A percentile compares a stretch with the other conserved stretches of the same genome.
These are phyloP conservation scores for Ladona fulva DNA, from an alignment of 1,140 invertebrate species.

Conservation along the genomic window DNA sequence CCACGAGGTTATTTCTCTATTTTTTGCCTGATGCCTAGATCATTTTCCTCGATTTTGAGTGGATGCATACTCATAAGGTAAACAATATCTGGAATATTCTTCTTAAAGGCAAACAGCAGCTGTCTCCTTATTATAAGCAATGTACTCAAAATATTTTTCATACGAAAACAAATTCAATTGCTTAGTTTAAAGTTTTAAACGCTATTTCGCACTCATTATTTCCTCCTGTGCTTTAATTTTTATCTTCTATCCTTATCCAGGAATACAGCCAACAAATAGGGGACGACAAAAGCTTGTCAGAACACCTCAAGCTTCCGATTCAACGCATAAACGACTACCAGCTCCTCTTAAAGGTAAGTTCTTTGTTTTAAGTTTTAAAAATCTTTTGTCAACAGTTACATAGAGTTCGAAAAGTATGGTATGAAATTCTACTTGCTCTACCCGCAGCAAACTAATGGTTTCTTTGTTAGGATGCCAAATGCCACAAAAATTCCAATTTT, in stretches of 20 bases:
- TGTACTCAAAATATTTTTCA: no score
- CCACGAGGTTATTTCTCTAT: no score
- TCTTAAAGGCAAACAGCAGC: no score
- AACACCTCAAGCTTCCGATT: conserved; percentile 87
- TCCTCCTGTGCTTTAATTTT: no score
- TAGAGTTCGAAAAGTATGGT: not conserved
- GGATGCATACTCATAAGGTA: no score
- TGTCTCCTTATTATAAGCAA: no score
- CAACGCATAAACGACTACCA: conserved; percentile 96
- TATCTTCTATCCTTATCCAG: conserved; percentile 42
- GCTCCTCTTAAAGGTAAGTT: conserved; percentile 79
- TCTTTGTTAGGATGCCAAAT: not conserved
- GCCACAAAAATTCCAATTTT: not conserved
- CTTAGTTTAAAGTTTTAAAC: no score
- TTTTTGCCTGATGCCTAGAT: no score
- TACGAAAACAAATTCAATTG: no score
- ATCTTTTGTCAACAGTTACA: not conserved
- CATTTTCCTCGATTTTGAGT: no score
- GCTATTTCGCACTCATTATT: no score
- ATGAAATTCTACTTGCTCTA: not conserved
- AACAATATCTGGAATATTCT: no score
- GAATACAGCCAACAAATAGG: conserved; percentile 71
- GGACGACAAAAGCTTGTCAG: conserved; percentile 79
- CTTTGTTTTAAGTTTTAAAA: not conserved
- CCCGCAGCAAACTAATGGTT: not conserved